Evolutionary conservation across 2,113 vertebrate species (phyloP).

Genomic region (Bubo scandiacus): DNA sequence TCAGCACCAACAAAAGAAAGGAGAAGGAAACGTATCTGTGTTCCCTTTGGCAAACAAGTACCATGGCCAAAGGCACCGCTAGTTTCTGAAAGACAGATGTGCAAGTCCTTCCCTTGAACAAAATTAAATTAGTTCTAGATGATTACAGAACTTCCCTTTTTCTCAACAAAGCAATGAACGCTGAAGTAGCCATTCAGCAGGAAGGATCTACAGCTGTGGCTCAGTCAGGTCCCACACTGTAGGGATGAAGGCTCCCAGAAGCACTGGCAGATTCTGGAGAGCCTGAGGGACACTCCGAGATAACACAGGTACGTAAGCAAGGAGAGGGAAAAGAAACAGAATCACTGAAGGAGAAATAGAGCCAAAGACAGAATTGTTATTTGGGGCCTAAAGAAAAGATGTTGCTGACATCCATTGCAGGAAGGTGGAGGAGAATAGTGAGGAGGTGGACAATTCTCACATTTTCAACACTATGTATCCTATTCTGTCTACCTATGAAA

Average conservation of each 20-base stretch:
- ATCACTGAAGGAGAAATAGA: not conserved
- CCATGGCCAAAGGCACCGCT: not conserved
- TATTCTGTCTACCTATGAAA: not conserved
- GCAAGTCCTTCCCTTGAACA: not conserved
- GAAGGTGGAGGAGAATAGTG: not conserved
- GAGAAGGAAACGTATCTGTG: not conserved
- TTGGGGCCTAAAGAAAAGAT: not conserved
- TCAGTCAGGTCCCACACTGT: not conserved
- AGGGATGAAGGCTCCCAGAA: not conserved
- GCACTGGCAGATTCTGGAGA: not conserved
- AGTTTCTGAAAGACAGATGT: not conserved
- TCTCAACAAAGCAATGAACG: not conserved
- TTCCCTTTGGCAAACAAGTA: not conserved
- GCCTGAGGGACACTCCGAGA: no score
- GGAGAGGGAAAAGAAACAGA: not conserved
- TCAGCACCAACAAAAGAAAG: not conserved
- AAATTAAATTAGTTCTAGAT: not conserved
- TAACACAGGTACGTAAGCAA: not conserved
- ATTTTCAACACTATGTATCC: not conserved
- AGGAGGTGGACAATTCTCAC: not conserved
- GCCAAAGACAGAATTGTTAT: not conserved
- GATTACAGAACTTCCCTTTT: not conserved
- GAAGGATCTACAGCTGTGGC: not conserved
- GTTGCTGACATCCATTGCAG: not conserved
- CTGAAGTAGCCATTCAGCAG: not conserved